Evolutionary conservation across 2,113 vertebrate genomes (phyloP), one percentile per base, ranked within the genome.

Genomic region (Clarias macrocephalus): DNA sequence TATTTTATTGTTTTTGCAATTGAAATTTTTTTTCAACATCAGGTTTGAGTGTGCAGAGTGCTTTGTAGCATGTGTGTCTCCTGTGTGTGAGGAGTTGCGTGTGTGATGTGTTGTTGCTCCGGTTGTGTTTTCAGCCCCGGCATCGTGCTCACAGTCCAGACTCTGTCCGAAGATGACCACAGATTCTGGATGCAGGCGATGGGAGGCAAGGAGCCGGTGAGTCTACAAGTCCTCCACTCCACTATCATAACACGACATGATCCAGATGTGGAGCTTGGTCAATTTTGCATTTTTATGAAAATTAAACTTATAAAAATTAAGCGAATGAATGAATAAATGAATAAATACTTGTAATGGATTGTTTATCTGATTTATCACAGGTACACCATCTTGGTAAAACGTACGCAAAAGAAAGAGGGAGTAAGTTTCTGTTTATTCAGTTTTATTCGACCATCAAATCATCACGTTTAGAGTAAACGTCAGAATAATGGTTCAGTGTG

Each of bases 141-240:
- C 0, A 94, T 94, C 28, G 92, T 97, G 60, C 87, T 99, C 85
- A 99, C 98, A 18, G 93, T 99, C 91, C 98, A 99, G 91, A 96
- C 98, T 0, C 95, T 98, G 88, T 99, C 98, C 1, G 98, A 99
- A 90, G 96, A 98, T 86, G 97, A 99, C 91, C 95, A 97, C 85
- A 97, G 94, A 87, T 95, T 96, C 85, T 99, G 98, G 98, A 95
- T 99, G 94, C 97, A 97, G 91, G 97, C 97, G 59, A 96, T 99
- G 96, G 98, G 97, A 88, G 97, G 98, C 91, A 99, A 98, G 93
- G 98, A 99, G 91, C 94, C 96, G 88, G 98, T 99, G 96, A 97
- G 65, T 30, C n/a, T 18, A 33, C 30, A 18, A 18, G 66, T 3
- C 16, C 19, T n/a, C 3, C 15, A 16, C 23, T 54, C 13, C 48